Evolutionary conservation across 1,140 invertebrate species (phyloP).

Genomic region (Aphis craccivora): DNA sequence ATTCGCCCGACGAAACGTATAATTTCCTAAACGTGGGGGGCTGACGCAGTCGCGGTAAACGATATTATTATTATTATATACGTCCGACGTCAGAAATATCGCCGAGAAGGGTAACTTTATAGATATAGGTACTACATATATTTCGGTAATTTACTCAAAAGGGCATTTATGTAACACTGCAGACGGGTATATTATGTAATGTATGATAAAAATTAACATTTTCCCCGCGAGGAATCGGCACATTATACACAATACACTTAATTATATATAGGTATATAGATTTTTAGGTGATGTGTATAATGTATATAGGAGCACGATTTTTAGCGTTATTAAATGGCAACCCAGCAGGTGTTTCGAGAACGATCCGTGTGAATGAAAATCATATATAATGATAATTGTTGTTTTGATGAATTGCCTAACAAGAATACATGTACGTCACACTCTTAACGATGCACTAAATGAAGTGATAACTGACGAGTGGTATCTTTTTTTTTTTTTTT

Average conservation of each 20-base stretch:
- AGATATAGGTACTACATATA: not conserved
- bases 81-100: not conserved
- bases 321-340: constrained; percentile 26
- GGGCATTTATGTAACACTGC: not conserved
- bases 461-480: not conserved
- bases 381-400: constrained; percentile 6
- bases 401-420: constrained; percentile 26
- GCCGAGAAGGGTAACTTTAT: constrained; percentile 33
- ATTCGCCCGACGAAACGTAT: constrained; percentile 35
- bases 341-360: constrained; percentile 21
- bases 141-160: not conserved
- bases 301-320: not conserved
- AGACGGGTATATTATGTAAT: not conserved
- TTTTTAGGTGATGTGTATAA: not conserved
- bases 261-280: not conserved
- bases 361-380: constrained; percentile 14
- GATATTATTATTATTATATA: constrained; percentile 27
- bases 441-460: not conserved
- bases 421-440: not conserved
- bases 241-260: not conserved
- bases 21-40: constrained; percentile 41
- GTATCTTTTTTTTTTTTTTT: not conserved
- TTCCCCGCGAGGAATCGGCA: not conserved
- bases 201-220: constrained; percentile 34
- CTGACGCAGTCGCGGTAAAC: not conserved